Conservation (phyloP, 1,140 invertebrate species). For the Globodera rostochiensis region DNA sequence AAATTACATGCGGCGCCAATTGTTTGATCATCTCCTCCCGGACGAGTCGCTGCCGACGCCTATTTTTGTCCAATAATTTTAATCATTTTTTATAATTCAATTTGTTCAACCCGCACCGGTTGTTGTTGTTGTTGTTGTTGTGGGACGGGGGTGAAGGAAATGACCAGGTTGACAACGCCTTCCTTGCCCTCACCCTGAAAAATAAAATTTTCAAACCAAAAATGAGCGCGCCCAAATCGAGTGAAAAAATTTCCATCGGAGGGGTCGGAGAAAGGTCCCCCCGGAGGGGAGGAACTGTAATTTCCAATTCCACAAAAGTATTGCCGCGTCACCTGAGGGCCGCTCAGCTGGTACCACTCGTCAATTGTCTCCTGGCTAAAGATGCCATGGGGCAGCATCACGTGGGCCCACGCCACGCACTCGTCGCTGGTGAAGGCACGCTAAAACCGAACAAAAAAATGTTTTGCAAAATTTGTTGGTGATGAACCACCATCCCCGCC, state of each 20-base stretch:
- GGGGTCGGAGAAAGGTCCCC: too few species aligned
- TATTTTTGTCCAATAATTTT: neutral
- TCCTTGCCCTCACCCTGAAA: constrained; percentile 81
- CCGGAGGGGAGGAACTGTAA: neutral
- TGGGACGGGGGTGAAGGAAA: constrained; percentile 72
- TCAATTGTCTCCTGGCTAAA: constrained; percentile 84
- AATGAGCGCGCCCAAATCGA: neutral
- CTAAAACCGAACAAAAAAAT: constrained; percentile 57
- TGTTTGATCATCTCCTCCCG: too few species aligned
- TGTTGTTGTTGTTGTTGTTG: constrained; percentile 27
- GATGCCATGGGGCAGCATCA: constrained; percentile 79
- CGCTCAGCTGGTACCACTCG: constrained; percentile 82
- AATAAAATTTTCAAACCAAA: constrained; percentile 76
- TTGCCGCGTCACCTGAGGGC: constrained; percentile 20
- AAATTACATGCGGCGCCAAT: too few species aligned
- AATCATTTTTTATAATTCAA: neutral
- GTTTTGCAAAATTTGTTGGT: neutral
- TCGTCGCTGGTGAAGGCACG: constrained; percentile 93
- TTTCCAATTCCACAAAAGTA: neutral
- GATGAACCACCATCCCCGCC: neutral
- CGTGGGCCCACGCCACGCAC: constrained; percentile 85
- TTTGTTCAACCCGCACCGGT: neutral
- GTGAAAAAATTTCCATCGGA: too few species aligned
- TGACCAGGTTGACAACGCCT: constrained; percentile 75
- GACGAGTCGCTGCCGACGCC: too few species aligned